A percentile compares a stretch with the other conserved stretches of the same genome.
Evolutionary conservation across 2,888 invertebrate genomes (phyloP).

Genomic region (Pristionchus fissidentatus): DNA sequence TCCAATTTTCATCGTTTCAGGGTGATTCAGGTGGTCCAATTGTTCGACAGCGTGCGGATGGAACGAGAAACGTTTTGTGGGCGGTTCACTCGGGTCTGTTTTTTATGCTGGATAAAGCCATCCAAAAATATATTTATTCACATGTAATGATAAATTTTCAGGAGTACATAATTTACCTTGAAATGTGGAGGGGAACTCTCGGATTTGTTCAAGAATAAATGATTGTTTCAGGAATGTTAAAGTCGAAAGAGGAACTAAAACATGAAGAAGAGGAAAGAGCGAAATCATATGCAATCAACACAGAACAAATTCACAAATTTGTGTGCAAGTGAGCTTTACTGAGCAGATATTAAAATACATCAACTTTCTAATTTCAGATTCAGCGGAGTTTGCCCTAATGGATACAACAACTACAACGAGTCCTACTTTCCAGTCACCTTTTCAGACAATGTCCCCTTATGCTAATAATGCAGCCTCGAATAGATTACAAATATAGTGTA

Average conservation of each 20-base stretch:
- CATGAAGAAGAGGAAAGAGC: background rate
- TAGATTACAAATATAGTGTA: too few species aligned
- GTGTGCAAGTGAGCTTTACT: conserved; percentile 4
- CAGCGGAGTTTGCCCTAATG: background rate
- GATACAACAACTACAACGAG: conserved; percentile 4
- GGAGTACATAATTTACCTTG: too few species aligned
- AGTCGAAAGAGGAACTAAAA: background rate
- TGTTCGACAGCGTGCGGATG: background rate
- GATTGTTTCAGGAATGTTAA: background rate
- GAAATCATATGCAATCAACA: background rate
- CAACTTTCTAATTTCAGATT: background rate
- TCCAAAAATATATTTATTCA: background rate
- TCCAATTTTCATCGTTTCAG: background rate
- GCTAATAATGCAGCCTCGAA: background rate
- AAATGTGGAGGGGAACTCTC: too few species aligned
- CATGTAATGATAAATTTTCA: background rate
- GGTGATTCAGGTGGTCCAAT: conserved; percentile 1
- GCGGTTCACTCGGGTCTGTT: background rate
- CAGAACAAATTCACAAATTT: background rate
- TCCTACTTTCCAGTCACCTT: background rate
- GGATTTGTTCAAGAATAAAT: background rate
- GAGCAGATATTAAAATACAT: background rate
- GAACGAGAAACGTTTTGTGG: background rate
- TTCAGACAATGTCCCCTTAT: background rate
- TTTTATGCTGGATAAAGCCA: background rate